These are phyloP conservation scores for Ctenosaura bakeri DNA, from an alignment of 2,797 vertebrate species.

Conservation along the genomic window DNA sequence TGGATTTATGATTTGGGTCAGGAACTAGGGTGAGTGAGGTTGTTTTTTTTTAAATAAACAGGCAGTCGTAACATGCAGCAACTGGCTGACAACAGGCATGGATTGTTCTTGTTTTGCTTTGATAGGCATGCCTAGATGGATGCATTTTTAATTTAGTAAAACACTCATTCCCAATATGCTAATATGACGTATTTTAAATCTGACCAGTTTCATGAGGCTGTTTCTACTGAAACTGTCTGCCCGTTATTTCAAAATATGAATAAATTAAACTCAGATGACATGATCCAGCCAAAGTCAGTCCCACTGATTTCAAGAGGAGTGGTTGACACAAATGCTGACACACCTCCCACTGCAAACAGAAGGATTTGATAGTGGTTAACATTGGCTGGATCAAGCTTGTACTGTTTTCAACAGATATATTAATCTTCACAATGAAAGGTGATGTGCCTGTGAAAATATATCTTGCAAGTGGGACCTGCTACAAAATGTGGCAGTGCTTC, in stretches of 20 bases:
- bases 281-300: neutral
- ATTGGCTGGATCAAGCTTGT: neutral
- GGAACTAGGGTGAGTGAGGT: slow-evolving; percentile 45
- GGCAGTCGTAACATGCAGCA: slow-evolving; percentile 74
- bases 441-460: neutral
- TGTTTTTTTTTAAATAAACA: slow-evolving; percentile 64
- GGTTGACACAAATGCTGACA: neutral
- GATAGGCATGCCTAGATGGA: slow-evolving; percentile 76
- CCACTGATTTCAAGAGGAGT: neutral
- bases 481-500: slow-evolving; percentile 11
- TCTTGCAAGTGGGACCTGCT: neutral
- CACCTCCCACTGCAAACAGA: neutral
- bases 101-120: slow-evolving; percentile 57
- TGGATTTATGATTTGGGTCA: slow-evolving; percentile 76
- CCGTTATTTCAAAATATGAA: neutral
- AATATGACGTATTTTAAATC: slow-evolving; percentile 51
- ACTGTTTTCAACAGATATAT: neutral
- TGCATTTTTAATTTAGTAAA: slow-evolving; percentile 69
- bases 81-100: slow-evolving; percentile 68
- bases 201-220: slow-evolving; percentile 51
- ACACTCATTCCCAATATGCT: slow-evolving; percentile 51
- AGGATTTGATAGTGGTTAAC: neutral
- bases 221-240: slow-evolving; percentile 45
- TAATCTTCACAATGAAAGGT: neutral
- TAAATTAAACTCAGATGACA: neutral